These are phyloP conservation scores for Coendou prehensilis DNA, from an alignment of 2,797 vertebrate species.

Conservation along the genomic window DNA sequence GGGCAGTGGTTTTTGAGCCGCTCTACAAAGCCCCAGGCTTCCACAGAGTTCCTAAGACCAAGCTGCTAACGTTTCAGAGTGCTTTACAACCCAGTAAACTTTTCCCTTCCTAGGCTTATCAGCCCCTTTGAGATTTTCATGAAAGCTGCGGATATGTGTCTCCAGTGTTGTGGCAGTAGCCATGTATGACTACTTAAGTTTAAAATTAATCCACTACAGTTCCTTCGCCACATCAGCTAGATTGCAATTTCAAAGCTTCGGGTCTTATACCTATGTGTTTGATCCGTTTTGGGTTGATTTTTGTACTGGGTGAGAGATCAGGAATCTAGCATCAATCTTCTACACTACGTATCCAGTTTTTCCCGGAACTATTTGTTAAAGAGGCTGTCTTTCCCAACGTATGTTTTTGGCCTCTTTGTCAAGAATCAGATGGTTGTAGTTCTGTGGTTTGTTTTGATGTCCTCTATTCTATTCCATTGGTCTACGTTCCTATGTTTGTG, in stretches of 20 bases:
- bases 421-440: neutral
- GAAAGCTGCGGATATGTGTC: neutral
- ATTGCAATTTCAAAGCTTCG: neutral
- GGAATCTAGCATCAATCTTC: neutral
- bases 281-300: neutral
- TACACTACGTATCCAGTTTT: neutral
- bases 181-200: neutral
- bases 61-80: neutral
- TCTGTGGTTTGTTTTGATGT: neutral
- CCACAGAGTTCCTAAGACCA: neutral
- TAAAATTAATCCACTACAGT: conserved; percentile 6
- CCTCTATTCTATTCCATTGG: neutral
- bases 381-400: neutral
- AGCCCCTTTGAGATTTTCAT: neutral
- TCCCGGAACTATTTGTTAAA: neutral
- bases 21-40: neutral
- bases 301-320: neutral
- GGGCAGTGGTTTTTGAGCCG: neutral
- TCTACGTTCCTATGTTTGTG: neutral
- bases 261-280: neutral
- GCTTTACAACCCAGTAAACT: neutral
- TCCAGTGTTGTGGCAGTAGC: neutral
- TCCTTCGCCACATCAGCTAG: neutral
- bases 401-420: neutral
- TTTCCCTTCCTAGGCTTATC: neutral